Conservation (phyloP, 1,140 invertebrate genomes). For the Bactericera cockerelli region DNA sequence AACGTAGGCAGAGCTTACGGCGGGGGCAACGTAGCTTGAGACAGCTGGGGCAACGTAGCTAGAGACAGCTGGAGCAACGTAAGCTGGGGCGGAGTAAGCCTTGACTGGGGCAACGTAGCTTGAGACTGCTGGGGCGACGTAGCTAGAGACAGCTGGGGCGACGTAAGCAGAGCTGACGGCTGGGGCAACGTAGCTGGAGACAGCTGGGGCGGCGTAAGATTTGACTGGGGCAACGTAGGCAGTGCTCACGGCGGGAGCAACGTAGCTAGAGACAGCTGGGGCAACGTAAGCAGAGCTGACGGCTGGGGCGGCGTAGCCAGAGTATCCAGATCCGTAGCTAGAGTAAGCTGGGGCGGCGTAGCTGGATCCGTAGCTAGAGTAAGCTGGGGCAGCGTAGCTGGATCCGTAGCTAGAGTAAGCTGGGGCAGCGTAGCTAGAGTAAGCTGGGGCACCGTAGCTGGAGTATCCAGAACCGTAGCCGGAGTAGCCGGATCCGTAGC, state of each 20-base stretch:
- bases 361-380: background rate
- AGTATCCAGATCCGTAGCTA: background rate
- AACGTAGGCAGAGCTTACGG: background rate
- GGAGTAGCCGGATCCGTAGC: background rate
- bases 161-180: background rate
- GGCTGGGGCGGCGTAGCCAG: background rate
- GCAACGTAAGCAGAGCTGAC: background rate
- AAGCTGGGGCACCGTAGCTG: constrained; percentile 1
- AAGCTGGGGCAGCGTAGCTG: background rate
- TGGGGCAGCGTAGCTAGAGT: constrained; percentile 2
- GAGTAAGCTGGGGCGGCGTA: background rate
- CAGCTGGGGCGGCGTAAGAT: background rate
- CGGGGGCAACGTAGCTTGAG: background rate
- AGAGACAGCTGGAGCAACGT: no score
- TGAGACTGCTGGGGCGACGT: background rate
- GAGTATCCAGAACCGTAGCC: background rate
- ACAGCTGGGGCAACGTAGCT: constrained; percentile 2
- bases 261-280: constrained; percentile 6
- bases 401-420: background rate
- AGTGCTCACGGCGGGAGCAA: background rate
- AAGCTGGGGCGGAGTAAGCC: background rate
- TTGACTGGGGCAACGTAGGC: background rate
- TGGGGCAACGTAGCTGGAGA: constrained; percentile 3
- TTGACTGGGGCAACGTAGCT: background rate
- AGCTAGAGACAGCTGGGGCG: constrained; percentile 6